Percentiles rank a stretch among this genome's conserved stretches.
phyloP scores from a whole-genome alignment of 1,140 invertebrate genomes.

The Drosophila auraria region DNA sequence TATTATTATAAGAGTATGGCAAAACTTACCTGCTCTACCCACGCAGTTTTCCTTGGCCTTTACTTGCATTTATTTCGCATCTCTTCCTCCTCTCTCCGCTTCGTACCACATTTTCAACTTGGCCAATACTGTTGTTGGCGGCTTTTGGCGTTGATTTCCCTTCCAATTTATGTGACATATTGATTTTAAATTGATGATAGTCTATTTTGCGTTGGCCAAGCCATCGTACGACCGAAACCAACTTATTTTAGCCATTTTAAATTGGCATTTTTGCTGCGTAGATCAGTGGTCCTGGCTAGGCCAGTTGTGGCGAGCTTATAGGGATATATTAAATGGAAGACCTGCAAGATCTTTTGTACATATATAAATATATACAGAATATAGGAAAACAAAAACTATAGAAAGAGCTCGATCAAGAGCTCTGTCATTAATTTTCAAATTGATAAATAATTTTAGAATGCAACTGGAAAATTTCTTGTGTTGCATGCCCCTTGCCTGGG shows the following conservation, averaged over 20 bases:
- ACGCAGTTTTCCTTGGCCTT: background rate
- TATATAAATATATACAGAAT: background rate
- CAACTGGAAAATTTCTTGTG: background rate
- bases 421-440: background rate
- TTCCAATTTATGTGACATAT: constrained; percentile 85
- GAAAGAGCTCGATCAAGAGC: background rate
- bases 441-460: background rate
- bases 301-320: constrained; percentile 14
- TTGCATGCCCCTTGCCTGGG: background rate
- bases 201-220: constrained; percentile 66
- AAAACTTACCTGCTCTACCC: background rate
- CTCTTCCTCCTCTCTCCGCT: constrained; percentile 3
- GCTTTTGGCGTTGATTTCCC: constrained; percentile 82
- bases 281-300: constrained; percentile 1
- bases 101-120: constrained; percentile 39
- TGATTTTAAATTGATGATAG: constrained; percentile 85
- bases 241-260: constrained; percentile 79
- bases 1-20: background rate
- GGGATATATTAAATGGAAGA: background rate
- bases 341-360: too few species aligned
- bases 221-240: constrained; percentile 44
- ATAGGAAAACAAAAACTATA: background rate
- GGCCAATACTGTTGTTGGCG: constrained; percentile 45
- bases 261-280: constrained; percentile 61
- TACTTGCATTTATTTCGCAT: constrained; percentile 17